Base-by-base conservation (phyloP, 2,113 vertebrate species). In the Nerophis lumbriciformis region DNA sequence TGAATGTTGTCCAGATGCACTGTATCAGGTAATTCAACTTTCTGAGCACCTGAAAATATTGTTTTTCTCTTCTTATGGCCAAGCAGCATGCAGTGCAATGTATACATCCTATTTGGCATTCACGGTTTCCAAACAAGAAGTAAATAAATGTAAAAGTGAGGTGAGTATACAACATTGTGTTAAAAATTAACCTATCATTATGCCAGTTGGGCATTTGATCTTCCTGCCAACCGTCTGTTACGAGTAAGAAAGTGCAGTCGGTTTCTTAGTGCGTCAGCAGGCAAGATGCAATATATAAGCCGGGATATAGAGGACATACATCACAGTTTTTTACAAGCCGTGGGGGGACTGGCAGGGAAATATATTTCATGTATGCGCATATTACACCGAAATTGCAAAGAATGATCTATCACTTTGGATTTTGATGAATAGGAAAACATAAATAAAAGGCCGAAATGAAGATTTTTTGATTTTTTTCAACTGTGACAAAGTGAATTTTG, bases 201-300 rank as follows among this genome's bases (percentile, higher is more conserved):
- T 71, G 72, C 73, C 63, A 53, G 74, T 59, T 66, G 8, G 7
- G 53, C 7, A 42, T 42, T 8, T 42, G 39, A 42, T 42, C 39
- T 42, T 42, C 39, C 39, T 42, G 39, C 28, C 28, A 42, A 42
- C 14, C 14, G 37, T 19, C 56, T 10, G 37, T 12, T 45, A 57
- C 38, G 53, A 79, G 77, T 71, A 73, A 76, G 75, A 69, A 49
- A 66, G 58, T 70, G 61, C 53, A 56, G 21, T 58, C 16, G 38
- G 70, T 68, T 79, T 53, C 35, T 14, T 1, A 77, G 54, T 8
- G 50, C 76, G 67, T 78, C 77, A 79, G 77, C 77, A 74, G 66
- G 71, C 59, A 44, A 39, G 59, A 50, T 59, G 60, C 67, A 77
- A 83, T 85, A 76, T 73, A 60, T 83, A 76, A 69, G 47, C 48